Evolutionary conservation across 2,888 invertebrate species (phyloP).

Genomic region (Caenorhabditis sp.): DNA sequence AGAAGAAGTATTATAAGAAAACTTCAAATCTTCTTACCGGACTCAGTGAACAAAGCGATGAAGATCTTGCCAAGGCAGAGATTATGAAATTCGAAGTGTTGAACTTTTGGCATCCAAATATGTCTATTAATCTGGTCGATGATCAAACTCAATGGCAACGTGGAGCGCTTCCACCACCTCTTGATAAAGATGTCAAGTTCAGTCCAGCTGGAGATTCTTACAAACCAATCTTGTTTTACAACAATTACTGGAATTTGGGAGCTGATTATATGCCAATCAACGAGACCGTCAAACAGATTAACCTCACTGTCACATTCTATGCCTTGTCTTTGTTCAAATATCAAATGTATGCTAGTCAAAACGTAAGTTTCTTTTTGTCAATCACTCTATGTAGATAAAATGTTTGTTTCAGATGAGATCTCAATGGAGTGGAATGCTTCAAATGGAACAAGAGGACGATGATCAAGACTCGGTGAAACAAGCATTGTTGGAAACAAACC

Average conservation of each 20-base stretch:
- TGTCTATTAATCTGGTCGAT: constrained; percentile 91
- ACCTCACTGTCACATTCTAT: constrained; percentile 75
- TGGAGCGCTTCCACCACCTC: constrained; percentile 74
- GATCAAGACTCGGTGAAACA: constrained; percentile 80
- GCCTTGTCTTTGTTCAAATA: constrained; percentile 95
- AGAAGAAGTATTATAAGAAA: constrained; percentile 84
- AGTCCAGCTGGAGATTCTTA: constrained; percentile 85
- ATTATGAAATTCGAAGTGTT: constrained; percentile 75
- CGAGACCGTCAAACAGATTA: constrained; percentile 77
- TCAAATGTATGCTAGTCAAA: constrained; percentile 96
- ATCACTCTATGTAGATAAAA: neutral
- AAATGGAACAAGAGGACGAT: constrained; percentile 74
- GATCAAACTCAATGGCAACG: constrained; percentile 94
- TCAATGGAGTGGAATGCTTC: constrained; percentile 66
- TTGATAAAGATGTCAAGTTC: constrained; percentile 59
- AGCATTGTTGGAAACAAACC: constrained; percentile 93
- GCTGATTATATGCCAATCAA: constrained; percentile 84
- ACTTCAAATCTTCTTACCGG: constrained; percentile 95
- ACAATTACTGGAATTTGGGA: constrained; percentile 98
- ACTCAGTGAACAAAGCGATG: constrained; percentile 71
- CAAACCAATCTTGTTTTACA: constrained; percentile 90
- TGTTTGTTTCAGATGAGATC: constrained; percentile 54
- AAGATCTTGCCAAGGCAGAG: constrained; percentile 75
- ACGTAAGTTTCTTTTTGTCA: constrained; percentile 75
- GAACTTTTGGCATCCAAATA: constrained; percentile 98